Evolutionary conservation across 1,140 invertebrate genomes (phyloP), one percentile per base, ranked within the genome.

Genomic region (Reticulitermes speratus): DNA sequence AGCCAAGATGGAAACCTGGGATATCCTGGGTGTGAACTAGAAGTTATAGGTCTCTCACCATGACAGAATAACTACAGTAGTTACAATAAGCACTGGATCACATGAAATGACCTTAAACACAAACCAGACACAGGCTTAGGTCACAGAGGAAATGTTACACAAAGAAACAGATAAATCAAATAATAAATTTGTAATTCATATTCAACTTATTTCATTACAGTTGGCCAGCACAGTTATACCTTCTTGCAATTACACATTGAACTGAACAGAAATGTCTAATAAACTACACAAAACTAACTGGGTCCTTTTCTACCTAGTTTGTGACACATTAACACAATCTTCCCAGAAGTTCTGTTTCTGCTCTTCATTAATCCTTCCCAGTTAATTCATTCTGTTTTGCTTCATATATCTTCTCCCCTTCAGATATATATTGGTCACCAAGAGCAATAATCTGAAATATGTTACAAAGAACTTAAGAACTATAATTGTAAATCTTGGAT

Each of bases 341-440:
- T 84, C 32, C n/a, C 23, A 45, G 32, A 25, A 25, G 23, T 84
- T 25, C 9, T 84, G 19, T 55, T 19, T 55, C 52, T 21, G 5
- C 19, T 19, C 5, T 21, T 55, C 19, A 16, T 84, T 38, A 84
- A 16, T 84, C 84, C 55, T 84, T 84, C 55, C 84, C 84, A 84
- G 55, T 30, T 32, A 86, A 55, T 48, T 86, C 85, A 86, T 65
- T 19, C 11, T 86, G 85, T 82, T 86, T 86, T 32, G 48, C 85
- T 44, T 82, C 75, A 75, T 32, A 48, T 45, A 86, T 82, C 45
- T 44, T 86, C 75, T 86, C 85, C 19, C 45, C 85, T 82, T 48
- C 11, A 21, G 59, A 45, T 23, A 86, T 32, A 81, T 86, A 86
- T 9, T 86, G 38, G 65, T 86, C 44, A 32, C 45, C 85, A 25